A percentile compares a stretch with the other conserved stretches of the same genome.
Conservation (phyloP, 2,113 vertebrate species). For the Dasyurus viverrinus region DNA sequence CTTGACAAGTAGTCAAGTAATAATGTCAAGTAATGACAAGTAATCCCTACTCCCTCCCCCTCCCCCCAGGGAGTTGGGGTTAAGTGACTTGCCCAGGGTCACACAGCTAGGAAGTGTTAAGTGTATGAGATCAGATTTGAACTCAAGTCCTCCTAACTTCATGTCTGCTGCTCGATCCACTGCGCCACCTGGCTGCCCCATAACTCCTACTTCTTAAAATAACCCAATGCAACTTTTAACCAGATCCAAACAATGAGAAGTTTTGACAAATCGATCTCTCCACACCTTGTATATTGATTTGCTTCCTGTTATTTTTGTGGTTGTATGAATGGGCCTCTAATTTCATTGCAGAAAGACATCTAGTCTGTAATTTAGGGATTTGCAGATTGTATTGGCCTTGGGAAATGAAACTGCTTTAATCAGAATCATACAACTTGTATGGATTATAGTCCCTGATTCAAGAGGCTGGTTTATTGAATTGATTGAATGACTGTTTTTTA, state of each 20-base stretch:
- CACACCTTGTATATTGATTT: neutral
- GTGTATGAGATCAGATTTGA: too few species aligned
- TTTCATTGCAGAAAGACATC: neutral
- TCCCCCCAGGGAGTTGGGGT: too few species aligned
- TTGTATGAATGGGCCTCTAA: neutral
- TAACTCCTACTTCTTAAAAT: neutral
- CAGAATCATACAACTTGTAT: neutral
- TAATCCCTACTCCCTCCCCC: neutral
- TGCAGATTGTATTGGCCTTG: neutral
- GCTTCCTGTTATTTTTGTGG: neutral
- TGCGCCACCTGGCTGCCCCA: too few species aligned
- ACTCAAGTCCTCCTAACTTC: too few species aligned
- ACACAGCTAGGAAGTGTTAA: too few species aligned
- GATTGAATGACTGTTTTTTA: neutral
- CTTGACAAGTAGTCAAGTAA: neutral
- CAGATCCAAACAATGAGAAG: neutral
- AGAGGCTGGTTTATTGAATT: neutral
- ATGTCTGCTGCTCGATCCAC: too few species aligned
- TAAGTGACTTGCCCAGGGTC: too few species aligned
- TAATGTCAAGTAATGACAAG: neutral
- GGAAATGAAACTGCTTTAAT: neutral
- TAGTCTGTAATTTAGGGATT: neutral
- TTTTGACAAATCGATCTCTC: neutral
- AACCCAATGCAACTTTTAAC: neutral
- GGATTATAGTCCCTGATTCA: neutral